Percentiles rank a stretch among this genome's conserved stretches.
Conservation (phyloP, 2,113 vertebrate genomes). For the Colinus virginianus region DNA sequence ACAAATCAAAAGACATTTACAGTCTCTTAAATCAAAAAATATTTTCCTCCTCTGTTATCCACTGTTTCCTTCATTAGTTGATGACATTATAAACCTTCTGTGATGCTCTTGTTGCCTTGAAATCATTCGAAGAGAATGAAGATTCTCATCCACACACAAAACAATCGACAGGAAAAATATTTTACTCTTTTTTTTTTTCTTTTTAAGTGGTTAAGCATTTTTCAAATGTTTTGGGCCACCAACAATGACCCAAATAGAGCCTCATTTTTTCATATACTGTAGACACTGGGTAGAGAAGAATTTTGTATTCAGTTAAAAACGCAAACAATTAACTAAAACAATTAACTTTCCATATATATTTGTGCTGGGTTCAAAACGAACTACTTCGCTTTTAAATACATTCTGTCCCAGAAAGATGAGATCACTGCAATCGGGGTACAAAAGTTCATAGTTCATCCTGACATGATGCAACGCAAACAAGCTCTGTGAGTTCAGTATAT, state of each 20-base stretch:
- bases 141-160: background rate
- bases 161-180: background rate
- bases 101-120: background rate
- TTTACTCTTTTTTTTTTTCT: background rate
- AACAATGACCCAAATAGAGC: background rate
- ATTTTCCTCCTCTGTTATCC: background rate
- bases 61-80: background rate
- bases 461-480: slow-evolving; percentile 44
- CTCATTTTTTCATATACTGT: background rate
- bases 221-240: accelerated
- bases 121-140: background rate
- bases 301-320: background rate
- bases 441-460: slow-evolving; percentile 9
- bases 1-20: background rate
- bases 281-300: background rate
- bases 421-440: background rate
- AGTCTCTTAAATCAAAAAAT: background rate
- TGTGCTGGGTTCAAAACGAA: background rate
- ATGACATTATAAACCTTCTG: background rate
- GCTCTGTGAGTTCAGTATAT: background rate
- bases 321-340: background rate
- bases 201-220: background rate
- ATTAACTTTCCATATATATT: background rate
- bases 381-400: background rate
- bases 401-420: background rate